Base-by-base conservation (phyloP, 2,113 vertebrate species). In the Tragulus kanchil region DNA sequence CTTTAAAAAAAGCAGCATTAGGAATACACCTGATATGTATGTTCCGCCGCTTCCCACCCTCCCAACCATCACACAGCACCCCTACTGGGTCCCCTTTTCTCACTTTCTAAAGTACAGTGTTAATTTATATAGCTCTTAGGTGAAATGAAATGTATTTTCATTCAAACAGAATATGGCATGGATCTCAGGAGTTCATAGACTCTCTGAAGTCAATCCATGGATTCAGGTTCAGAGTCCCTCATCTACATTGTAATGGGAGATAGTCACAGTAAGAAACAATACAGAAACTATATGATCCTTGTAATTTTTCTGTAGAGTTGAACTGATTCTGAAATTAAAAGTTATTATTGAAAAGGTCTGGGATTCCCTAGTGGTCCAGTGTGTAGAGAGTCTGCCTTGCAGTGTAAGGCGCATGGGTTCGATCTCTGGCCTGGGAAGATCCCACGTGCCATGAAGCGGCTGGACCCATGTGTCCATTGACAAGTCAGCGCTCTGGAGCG, bases 1-100 rank as follows among this genome's bases (percentile, higher is more conserved):
- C 64, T 83, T 90, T 52, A 26, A 89, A 89, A 94, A 45, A 21
- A n/a, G n/a, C n/a, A n/a, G n/a, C n/a, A n/a, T n/a, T n/a, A n/a
- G n/a, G n/a, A n/a, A n/a, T n/a, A n/a, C n/a, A n/a, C n/a, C n/a
- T n/a, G n/a, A n/a, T n/a, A n/a, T n/a, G n/a, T n/a, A n/a, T n/a
- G n/a, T n/a, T n/a, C n/a, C n/a, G n/a, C n/a, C n/a, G n/a, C n/a
- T n/a, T n/a, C n/a, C n/a, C n/a, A n/a, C n/a, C n/a, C n/a, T n/a
- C n/a, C n/a, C n/a, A n/a, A n/a, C n/a, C 36, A 36, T 36, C 36
- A 36, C 36, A 36, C 36, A 36, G 36, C 36, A 36, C 36, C 36
- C 36, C 36, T 36, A 36, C 36, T 36, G 36, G 36, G 36, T 36
- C 36, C 36, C 36, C 36, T 36, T 36, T 36, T 36, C 36, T 36